Base-by-base conservation (phyloP, 1,140 invertebrate species). In the Solenopsis fugax region DNA sequence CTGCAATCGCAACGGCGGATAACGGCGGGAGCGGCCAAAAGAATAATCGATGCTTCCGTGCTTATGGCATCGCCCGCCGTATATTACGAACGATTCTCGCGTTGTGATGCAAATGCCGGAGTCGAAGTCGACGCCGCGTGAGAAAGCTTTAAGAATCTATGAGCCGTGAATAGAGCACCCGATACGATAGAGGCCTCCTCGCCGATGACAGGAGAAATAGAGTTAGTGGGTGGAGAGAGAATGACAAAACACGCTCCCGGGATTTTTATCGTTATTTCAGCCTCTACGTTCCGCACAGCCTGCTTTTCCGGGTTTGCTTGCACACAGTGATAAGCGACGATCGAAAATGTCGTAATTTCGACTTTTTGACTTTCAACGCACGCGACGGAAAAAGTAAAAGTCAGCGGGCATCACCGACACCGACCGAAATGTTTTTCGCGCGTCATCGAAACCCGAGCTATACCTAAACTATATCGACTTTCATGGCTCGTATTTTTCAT, bases 91-190 rank as follows among this genome's bases (percentile, higher is more conserved):
- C 75, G 85, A 88, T 88, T 77, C 87, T 72, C 75, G 75, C 76
- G 85, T 89, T 89, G 85, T 87, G 58, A 89, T 89, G 88, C 88
- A 89, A 89, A 89, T 89, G 45, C 60, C 64, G 71, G 9, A 10
- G 37, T 18, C 18, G 64, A 29, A 54, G 72, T 84, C 88, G 81
- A 88, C 72, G 85, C 67, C 73, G 73, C 80, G 72, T 73, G 85
- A 67, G 75, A 65, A 86, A 86, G 78, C 85, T 78, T 87, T 87
- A 87, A 89, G 88, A 75, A 89, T 89, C 88, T 84, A 89, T 87
- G 85, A 87, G 77, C 69, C 85, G 88, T 89, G 88, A 89, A 89
- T 89, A 84, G 85, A 87, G 60, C 67, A 13, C 24, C 52, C 80
- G 54, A 75, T 64, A 64, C 77, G 78, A 73, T 73, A 73, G 54